Percentiles rank a stretch among this genome's conserved stretches.
phyloP scores from a whole-genome alignment of 2,797 vertebrate species.

The Meda fulgida region DNA sequence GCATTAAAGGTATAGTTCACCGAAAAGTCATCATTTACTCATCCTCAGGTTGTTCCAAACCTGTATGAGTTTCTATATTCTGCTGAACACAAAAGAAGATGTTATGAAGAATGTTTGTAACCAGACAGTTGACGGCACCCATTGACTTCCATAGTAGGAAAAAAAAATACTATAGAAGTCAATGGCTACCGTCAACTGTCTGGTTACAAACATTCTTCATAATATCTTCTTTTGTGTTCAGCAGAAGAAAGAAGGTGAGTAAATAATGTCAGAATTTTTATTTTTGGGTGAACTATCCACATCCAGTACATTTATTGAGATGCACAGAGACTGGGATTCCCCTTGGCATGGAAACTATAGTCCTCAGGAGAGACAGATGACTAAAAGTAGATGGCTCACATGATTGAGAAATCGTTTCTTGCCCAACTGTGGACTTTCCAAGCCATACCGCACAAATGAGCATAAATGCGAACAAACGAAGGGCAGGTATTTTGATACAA shows the following conservation, averaged over 20 bases:
- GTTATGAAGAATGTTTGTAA: not conserved
- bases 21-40: not conserved
- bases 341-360: conserved; percentile 25
- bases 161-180: not conserved
- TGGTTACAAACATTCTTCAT: not conserved
- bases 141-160: not conserved
- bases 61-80: not conserved
- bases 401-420: conserved; percentile 40
- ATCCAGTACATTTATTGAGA: not conserved
- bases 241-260: no score
- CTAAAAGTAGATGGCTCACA: conserved; percentile 19
- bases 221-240: not conserved
- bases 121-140: not conserved
- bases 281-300: not conserved
- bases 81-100: not conserved
- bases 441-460: conserved; percentile 5
- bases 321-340: conserved; percentile 42
- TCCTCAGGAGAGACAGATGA: conserved; percentile 48
- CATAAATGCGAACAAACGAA: conserved; percentile 9
- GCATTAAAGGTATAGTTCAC: not conserved
- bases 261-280: no score
- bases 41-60: not conserved
- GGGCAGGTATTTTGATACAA: conserved; percentile 43
- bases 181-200: not conserved
- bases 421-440: conserved; percentile 68